Base-by-base conservation (phyloP, 2,797 vertebrate species). In the Zalophus californianus region DNA sequence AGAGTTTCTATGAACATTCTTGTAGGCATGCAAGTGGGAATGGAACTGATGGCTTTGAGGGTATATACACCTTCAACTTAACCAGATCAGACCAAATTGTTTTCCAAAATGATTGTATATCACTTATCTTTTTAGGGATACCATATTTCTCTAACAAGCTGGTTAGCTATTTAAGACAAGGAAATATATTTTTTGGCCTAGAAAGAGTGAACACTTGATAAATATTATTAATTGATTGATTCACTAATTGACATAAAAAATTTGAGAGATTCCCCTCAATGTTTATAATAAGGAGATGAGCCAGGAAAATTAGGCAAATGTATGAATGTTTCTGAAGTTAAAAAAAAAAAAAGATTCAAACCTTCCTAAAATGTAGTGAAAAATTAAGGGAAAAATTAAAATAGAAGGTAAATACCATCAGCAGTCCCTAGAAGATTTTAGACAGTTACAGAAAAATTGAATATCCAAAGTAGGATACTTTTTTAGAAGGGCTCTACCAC, bases 271-370 rank as follows among this genome's bases (percentile, higher is more conserved):
- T 75, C 41, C 56, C 48, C 14, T 14, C 32, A 8, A 64, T 82
- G 23, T 90, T 90, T 44, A 54, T 21, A 90, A 89, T 60, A 52
- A 50, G 38, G 29, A 88, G 25, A 84, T 48, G 20, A 73, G 1
- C 29, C 32, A 62, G 8, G 25, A 23, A 50, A 78, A 93, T 66
- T n/a, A 93, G n/a, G 73, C 41, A 96, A 88, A 25, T 21, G 2
- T 90, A 82, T 92, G 75, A 35, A 72, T 44, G 38, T 27, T 79
- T 91, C 77, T 78, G 8, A 97, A 94, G 50, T 64, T 41, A 91
- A 77, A 20, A 29, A 41, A 85, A 72, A 84, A 50, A 72, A 86
- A 64, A 41, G 62, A 86, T 72, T 38, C 78, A 75, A 82, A 90
- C 14, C 23, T 92, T 84, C 68, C 13, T 94, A 82, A 87, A 86